phyloP scores from a whole-genome alignment of 2,888 invertebrate species.

The Tachina grossa region DNA sequence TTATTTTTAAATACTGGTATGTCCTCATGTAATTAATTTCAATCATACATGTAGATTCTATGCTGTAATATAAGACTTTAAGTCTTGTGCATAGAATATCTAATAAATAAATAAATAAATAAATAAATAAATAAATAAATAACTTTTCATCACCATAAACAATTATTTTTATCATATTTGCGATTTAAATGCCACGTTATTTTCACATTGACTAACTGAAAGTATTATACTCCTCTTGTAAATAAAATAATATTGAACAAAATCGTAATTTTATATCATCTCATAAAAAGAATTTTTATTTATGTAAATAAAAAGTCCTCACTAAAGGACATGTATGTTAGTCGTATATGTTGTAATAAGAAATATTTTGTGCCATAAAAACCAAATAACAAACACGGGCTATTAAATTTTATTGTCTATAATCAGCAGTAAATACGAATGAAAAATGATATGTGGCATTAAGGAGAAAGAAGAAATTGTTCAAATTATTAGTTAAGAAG shows the following conservation, averaged over 20 bases:
- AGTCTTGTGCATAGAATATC: too few species aligned
- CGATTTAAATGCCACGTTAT: conserved; percentile 24
- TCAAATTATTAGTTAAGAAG: background rate
- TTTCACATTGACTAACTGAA: conserved; percentile 20
- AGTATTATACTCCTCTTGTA: conserved; percentile 2
- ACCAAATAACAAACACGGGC: background rate
- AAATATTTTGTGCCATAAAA: conserved; percentile 30
- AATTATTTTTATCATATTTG: background rate
- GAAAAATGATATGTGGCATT: conserved; percentile 6
- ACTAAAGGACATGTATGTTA: background rate
- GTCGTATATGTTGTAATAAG: conserved; percentile 29
- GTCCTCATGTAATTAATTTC: too few species aligned
- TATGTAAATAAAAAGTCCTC: too few species aligned
- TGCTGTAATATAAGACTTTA: too few species aligned
- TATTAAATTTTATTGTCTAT: conserved; percentile 41
- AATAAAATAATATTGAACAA: conserved; percentile 21
- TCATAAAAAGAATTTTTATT: background rate
- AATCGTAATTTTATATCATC: conserved; percentile 58
- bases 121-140: too few species aligned
- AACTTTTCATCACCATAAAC: background rate
- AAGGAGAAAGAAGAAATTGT: conserved; percentile 3
- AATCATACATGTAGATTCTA: too few species aligned
- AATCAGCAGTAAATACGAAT: conserved; percentile 8
- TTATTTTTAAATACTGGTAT: too few species aligned
- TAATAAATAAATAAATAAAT: too few species aligned